A percentile compares a stretch with the other conserved stretches of the same genome.
Conservation (phyloP, 2,888 invertebrate species). For the Pristionchus maxplancki region DNA sequence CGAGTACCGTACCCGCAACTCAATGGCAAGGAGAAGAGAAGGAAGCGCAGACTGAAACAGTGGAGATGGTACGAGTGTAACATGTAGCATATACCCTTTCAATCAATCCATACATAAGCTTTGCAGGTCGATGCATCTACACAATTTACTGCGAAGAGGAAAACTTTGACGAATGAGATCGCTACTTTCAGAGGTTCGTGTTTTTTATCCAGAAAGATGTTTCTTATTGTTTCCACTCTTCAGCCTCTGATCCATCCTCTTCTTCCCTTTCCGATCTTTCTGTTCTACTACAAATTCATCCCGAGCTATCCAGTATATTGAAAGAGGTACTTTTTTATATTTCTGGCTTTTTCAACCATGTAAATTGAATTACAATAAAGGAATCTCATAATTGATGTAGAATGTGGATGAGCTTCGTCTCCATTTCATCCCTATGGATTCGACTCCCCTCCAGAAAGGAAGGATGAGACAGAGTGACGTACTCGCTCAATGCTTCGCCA, state of each 20-base stretch:
- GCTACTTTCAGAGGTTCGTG: background rate
- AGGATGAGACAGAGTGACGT: constrained; percentile 26
- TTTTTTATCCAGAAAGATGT: too few relatives aligned
- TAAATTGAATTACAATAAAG: background rate
- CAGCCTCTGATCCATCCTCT: background rate
- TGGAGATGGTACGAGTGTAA: background rate
- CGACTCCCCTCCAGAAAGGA: background rate
- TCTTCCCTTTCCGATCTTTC: constrained; percentile 34
- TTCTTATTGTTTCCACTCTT: background rate
- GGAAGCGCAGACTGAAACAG: constrained; percentile 12
- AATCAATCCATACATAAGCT: background rate
- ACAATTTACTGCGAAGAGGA: background rate
- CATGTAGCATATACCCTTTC: background rate
- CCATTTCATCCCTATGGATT: background rate
- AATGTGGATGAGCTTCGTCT: constrained; percentile 20
- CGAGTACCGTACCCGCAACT: background rate
- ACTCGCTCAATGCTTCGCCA: constrained; percentile 36
- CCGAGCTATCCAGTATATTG: background rate
- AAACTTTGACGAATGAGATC: background rate
- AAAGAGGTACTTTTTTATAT: background rate
- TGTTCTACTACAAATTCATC: constrained; percentile 3
- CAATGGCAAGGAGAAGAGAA: constrained; percentile 35
- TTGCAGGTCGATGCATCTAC: background rate
- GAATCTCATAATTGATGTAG: background rate
- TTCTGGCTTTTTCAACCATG: background rate